Conservation (phyloP, 2,113 vertebrate genomes). For the Nanorana parkeri region DNA sequence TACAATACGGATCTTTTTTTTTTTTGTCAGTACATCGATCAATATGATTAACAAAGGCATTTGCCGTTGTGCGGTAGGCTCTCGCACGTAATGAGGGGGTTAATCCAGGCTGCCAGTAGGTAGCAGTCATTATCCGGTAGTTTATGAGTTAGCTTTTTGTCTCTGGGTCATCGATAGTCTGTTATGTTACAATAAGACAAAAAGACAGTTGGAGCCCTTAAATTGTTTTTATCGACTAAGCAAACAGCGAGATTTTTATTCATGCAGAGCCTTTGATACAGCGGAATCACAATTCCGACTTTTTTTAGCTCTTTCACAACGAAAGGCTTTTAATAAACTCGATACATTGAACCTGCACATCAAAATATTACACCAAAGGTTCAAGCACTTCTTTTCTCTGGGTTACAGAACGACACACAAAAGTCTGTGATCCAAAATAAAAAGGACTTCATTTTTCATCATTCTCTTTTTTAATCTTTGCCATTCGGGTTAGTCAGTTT, state of each 20-base stretch:
- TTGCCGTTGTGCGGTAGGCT: neutral
- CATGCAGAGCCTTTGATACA: slow-evolving; percentile 43
- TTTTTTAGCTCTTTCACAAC: neutral
- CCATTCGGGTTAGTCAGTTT: slow-evolving; percentile 69
- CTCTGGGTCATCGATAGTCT: slow-evolving; percentile 41
- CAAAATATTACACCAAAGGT: slow-evolving; percentile 18
- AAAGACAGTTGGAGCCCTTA: slow-evolving; percentile 45
- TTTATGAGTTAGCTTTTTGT: slow-evolving; percentile 42
- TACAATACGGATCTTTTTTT: too few species aligned
- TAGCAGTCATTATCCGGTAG: slow-evolving; percentile 27
- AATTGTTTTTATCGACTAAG: slow-evolving; percentile 53
- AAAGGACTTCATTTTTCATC: slow-evolving; percentile 49
- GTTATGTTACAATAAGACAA: slow-evolving; percentile 51
- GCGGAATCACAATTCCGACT: slow-evolving; percentile 22
- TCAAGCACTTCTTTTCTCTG: neutral
- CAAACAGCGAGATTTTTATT: slow-evolving; percentile 35
- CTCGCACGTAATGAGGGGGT: neutral
- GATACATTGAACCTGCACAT: slow-evolving; percentile 46
- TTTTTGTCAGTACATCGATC: neutral
- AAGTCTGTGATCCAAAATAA: neutral
- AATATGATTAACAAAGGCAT: neutral
- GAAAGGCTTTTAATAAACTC: slow-evolving; percentile 19
- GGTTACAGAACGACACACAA: slow-evolving; percentile 14
- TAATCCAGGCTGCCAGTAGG: neutral
- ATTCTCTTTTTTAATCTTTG: slow-evolving; percentile 68